Percentiles rank a stretch among this genome's conserved stretches.
phyloP scores from a whole-genome alignment of 1,140 invertebrate genomes.

The Achatina immaculata region DNA sequence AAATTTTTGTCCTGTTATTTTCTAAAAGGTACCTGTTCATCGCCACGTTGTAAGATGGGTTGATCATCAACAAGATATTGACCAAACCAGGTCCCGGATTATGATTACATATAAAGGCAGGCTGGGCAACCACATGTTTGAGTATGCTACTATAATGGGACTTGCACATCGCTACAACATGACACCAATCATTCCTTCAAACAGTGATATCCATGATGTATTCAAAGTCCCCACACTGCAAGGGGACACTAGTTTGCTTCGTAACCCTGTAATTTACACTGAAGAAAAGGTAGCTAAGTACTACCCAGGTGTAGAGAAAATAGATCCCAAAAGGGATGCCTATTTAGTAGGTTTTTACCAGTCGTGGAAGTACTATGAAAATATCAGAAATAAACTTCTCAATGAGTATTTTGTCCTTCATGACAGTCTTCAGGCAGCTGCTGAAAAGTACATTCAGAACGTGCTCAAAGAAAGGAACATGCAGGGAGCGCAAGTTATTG shows the following conservation, averaged over 20 bases:
- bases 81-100: constrained; percentile 32
- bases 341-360: constrained; percentile 57
- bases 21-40: constrained; percentile 19
- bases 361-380: constrained; percentile 59
- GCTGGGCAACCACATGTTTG: constrained; percentile 60
- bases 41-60: constrained; percentile 27
- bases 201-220: constrained; percentile 46
- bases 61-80: constrained; percentile 16
- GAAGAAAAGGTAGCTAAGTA: constrained; percentile 45
- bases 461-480: constrained; percentile 43
- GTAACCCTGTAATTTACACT: constrained; percentile 39
- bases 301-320: constrained; percentile 35
- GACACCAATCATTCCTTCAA: constrained; percentile 49
- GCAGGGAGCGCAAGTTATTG: constrained; percentile 44
- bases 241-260: constrained; percentile 38
- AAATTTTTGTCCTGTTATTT: neutral
- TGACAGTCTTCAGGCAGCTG: constrained; percentile 40
- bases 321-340: constrained; percentile 42
- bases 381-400: constrained; percentile 48
- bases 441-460: constrained; percentile 44
- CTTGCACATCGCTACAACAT: constrained; percentile 52
- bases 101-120: constrained; percentile 53
- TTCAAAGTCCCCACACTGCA: constrained; percentile 52
- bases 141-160: constrained; percentile 55
- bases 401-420: constrained; percentile 55